Conservation (phyloP, 2,888 invertebrate genomes). For the Nasonia oneida region DNA sequence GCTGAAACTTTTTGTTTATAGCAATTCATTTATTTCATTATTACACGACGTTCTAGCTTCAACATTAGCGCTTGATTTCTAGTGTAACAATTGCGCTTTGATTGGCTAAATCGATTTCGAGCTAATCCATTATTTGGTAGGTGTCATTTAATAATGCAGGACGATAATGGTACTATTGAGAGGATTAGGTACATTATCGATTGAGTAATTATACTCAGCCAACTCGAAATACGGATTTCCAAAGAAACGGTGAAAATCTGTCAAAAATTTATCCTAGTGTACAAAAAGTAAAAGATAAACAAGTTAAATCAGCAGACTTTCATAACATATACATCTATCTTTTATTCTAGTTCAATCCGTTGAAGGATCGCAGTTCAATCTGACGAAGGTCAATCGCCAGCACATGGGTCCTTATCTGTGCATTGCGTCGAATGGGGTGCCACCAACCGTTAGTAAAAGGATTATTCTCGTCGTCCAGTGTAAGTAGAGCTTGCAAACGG, state of each 20-base stretch:
- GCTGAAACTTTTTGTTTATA: conserved; percentile 6
- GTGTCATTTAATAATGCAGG: no score
- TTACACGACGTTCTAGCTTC: background rate
- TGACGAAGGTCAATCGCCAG: conserved; percentile 78
- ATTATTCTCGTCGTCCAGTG: conserved; percentile 80
- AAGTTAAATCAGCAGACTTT: background rate
- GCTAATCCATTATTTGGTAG: no score
- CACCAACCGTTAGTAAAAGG: conserved; percentile 80
- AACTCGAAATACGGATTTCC: no score
- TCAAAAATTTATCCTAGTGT: background rate
- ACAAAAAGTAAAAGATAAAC: background rate
- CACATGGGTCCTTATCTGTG: conserved; percentile 81
- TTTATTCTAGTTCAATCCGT: conserved; percentile 82
- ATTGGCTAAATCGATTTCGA: background rate
- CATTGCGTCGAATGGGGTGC: conserved; percentile 80
- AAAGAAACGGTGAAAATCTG: background rate
- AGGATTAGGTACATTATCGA: no score
- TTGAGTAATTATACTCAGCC: no score
- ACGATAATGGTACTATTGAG: no score
- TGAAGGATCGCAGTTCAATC: conserved; percentile 82
- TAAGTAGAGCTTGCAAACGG: conserved; percentile 73
- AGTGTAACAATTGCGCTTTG: background rate
- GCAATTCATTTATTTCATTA: background rate
- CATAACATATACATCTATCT: background rate
- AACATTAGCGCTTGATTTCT: background rate